A percentile compares a stretch with the other conserved stretches of the same genome.
phyloP scores from a whole-genome alignment of 2,113 vertebrate species.

The Calyptomena viridis region DNA sequence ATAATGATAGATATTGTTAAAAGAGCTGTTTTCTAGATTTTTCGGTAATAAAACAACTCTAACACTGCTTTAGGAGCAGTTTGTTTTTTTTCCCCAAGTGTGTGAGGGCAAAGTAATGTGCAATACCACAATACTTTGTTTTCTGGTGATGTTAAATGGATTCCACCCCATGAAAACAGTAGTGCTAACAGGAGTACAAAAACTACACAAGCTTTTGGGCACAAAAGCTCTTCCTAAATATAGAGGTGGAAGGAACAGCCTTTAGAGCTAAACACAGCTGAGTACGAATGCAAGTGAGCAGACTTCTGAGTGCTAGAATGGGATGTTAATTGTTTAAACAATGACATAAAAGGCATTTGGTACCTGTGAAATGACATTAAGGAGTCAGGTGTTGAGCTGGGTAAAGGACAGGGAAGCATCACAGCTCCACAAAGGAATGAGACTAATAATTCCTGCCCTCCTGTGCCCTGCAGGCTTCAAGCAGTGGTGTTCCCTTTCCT shows the following conservation, averaged over 20 bases:
- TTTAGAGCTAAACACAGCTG: not conserved
- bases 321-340: not conserved
- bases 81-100: not conserved
- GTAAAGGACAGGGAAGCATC: not conserved
- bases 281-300: not conserved
- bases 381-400: not conserved
- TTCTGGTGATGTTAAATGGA: not conserved
- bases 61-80: not conserved
- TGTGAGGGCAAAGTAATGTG: not conserved
- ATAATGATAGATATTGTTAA: not conserved
- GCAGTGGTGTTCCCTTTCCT: not conserved
- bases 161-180: not conserved
- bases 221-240: not conserved
- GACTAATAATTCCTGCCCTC: not conserved
- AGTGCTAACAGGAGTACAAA: not conserved
- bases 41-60: not conserved
- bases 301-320: not conserved
- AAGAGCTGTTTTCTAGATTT: not conserved
- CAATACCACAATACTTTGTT: not conserved
- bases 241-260: not conserved
- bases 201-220: not conserved
- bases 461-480: not conserved
- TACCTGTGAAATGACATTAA: not conserved
- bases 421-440: not conserved
- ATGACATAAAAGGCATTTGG: not conserved